Evolutionary conservation across 2,113 vertebrate genomes (phyloP), one percentile per base, ranked within the genome.

Genomic region (Apus apus): DNA sequence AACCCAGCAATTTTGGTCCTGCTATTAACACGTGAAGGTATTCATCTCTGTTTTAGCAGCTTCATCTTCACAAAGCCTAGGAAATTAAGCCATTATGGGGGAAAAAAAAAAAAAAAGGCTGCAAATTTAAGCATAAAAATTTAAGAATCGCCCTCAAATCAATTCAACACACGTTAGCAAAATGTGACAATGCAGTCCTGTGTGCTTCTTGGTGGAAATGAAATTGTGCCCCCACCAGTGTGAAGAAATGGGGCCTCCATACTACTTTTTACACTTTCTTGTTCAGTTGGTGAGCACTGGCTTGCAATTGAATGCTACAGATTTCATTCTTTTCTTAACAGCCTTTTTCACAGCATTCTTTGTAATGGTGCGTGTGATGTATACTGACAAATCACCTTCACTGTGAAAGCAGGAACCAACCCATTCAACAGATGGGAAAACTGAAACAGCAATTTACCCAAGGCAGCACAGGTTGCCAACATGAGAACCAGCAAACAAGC

Each of bases 11-110:
- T 34, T 77, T 25, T 71, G 8, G 9, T 60, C 79, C 71, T 75
- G 6, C 9, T 27, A 51, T 4, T 11, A 62, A 64, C 7, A 19
- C 8, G 32, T 3, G 3, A 2, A 50, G 6, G 12, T 13, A 1
- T 32, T 40, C 82, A 62, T 13, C 23, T 61, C 29, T 57, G n/a
- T 23, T 80, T 83, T 56, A 62, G 19, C 43, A 32, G 6, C 25
- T 83, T 36, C 3, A 2, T 18, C 56, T 40, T 26, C 40, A 30
- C 36, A 65, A 65, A 87, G 16, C 36, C 25, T 34, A 62, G 30
- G 16, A 62, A 93, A 66, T n/a, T 0, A 40, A 23, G 68, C 0
- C 0, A 17, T 16, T 29, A 13, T 2, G 11, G 73, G 65, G n/a
- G 54, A 73, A 75, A 74, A 38, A 75, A 70, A 15, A 22, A 36